Conservation (phyloP, 2,113 vertebrate genomes). For the Neogale vison region DNA sequence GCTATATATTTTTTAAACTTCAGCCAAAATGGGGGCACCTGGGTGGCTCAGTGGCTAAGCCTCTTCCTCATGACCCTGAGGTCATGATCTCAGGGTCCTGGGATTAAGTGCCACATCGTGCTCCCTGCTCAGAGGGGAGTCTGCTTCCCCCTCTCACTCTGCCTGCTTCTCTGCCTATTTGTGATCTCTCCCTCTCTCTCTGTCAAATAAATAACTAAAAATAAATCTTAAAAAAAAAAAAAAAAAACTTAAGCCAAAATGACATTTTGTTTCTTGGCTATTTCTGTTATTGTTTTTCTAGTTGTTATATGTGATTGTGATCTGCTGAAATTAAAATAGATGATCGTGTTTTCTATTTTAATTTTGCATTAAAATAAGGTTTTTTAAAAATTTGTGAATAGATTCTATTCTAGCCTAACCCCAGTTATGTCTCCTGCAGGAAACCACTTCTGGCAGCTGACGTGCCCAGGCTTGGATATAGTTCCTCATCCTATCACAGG, state of each 20-base stretch:
- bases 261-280: slow-evolving; percentile 9
- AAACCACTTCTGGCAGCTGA: slow-evolving; percentile 40
- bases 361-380: not conserved
- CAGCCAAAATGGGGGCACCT: not conserved
- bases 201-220: too few relatives aligned
- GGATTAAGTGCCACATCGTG: too few relatives aligned
- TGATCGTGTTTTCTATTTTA: slow-evolving; percentile 20
- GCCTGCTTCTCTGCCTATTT: too few relatives aligned
- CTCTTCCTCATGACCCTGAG: too few relatives aligned
- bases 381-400: not conserved
- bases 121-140: too few relatives aligned
- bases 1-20: not conserved
- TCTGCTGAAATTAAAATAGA: not conserved
- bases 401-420: slow-evolving; percentile 64
- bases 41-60: too few relatives aligned
- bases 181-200: too few relatives aligned
- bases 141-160: too few relatives aligned
- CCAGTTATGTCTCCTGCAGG: slow-evolving; percentile 77
- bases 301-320: not conserved
- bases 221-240: too few relatives aligned
- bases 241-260: not conserved
- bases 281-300: slow-evolving; percentile 8
- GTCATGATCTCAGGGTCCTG: too few relatives aligned
- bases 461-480: slow-evolving; percentile 63
- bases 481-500: slow-evolving; percentile 80